These are phyloP conservation scores for Macrotrachela quadricornifera DNA, from an alignment of 1,140 invertebrate genomes.

Conservation along the genomic window DNA sequence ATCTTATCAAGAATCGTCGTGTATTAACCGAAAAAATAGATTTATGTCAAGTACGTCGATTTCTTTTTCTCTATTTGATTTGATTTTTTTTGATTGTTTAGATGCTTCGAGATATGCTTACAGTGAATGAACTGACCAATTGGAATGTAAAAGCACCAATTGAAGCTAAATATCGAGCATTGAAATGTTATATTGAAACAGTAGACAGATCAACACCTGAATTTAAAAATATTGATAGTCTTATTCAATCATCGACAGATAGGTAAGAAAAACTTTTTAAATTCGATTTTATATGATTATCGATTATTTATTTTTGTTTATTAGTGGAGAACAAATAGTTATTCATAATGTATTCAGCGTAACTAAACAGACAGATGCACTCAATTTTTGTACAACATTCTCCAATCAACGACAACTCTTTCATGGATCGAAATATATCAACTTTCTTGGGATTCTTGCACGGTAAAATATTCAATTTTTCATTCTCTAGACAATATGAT, in stretches of 20 bases:
- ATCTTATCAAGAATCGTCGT: too few species aligned
- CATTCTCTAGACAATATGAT: too few species aligned
- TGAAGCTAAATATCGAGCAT: slow-evolving; percentile 19
- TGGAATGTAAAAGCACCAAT: slow-evolving; percentile 15
- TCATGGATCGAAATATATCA: slow-evolving; percentile 19
- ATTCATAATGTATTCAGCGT: too few species aligned
- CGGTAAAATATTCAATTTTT: slow-evolving; percentile 8
- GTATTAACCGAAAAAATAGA: too few species aligned
- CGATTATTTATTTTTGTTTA: too few species aligned
- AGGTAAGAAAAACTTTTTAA: too few species aligned
- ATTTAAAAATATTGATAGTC: slow-evolving; percentile 12
- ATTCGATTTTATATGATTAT: too few species aligned
- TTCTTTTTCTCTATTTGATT: not conserved
- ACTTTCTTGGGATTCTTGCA: slow-evolving; percentile 27
- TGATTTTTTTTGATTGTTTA: slow-evolving; percentile 10
- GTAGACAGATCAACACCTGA: slow-evolving; percentile 7
- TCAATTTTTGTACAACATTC: slow-evolving; percentile 11
- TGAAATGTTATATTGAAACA: slow-evolving; percentile 16
- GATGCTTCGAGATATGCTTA: slow-evolving; percentile 22
- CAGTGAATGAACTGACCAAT: slow-evolving; percentile 20
- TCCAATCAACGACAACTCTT: slow-evolving; percentile 15
- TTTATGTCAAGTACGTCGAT: too few species aligned
- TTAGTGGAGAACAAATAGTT: slow-evolving; percentile 11
- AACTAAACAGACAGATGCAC: slow-evolving; percentile 14
- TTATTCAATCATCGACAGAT: slow-evolving; percentile 1